These are phyloP conservation scores for Spilosoma lubricipeda DNA, from an alignment of 2,888 invertebrate species.

Conservation along the genomic window DNA sequence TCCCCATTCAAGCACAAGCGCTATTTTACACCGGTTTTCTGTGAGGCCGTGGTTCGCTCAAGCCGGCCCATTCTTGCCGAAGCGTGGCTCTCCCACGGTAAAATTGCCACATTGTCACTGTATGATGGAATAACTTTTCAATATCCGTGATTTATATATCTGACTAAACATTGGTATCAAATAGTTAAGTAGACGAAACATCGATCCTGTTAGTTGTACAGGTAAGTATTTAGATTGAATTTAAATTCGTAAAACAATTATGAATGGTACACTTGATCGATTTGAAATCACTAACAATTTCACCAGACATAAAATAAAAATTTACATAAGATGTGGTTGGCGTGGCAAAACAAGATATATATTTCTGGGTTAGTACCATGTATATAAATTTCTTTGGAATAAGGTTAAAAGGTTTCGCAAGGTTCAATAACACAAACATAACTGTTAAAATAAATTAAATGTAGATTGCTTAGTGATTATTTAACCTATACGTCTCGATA, in stretches of 20 bases:
- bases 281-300: not conserved
- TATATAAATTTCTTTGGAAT: not conserved
- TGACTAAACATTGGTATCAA: not conserved
- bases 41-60: too few relatives aligned
- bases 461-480: not conserved
- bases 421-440: not conserved
- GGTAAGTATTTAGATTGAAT: not conserved
- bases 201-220: not conserved
- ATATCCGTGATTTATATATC: not conserved
- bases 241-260: not conserved
- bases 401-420: not conserved
- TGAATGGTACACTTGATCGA: not conserved
- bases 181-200: too few relatives aligned
- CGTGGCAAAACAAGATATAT: not conserved
- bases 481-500: not conserved
- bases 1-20: too few relatives aligned
- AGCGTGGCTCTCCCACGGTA: too few relatives aligned
- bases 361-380: not conserved
- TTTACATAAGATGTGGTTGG: not conserved
- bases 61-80: too few relatives aligned
- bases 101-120: too few relatives aligned
- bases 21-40: too few relatives aligned
- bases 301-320: not conserved
- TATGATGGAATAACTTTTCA: not conserved
- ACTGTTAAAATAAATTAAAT: not conserved